These are phyloP conservation scores for Schizopygopsis malacanthus DNA, from an alignment of 2,797 vertebrate species.

Conservation along the genomic window DNA sequence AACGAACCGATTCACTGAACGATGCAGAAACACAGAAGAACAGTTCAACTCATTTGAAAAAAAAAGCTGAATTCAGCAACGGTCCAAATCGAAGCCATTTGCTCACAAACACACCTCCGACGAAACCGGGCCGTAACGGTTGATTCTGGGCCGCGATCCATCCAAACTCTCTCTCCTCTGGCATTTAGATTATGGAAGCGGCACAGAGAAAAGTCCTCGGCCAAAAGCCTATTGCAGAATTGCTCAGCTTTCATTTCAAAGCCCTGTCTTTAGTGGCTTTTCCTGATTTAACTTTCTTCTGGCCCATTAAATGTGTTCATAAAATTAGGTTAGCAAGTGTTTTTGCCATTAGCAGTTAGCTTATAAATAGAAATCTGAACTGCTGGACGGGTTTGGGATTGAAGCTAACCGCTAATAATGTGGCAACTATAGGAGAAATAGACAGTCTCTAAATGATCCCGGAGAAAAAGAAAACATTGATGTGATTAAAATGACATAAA, in stretches of 20 bases:
- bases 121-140: conserved; percentile 33
- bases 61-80: conserved; percentile 75
- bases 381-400: conserved; percentile 18
- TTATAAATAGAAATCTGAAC: conserved; percentile 55
- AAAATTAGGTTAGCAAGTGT: conserved; percentile 56
- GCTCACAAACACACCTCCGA: conserved; percentile 76
- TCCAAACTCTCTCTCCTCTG: conserved; percentile 45
- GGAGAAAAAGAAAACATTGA: conserved; percentile 37
- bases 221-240: conserved; percentile 65
- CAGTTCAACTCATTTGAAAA: conserved; percentile 51
- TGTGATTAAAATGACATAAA: conserved; percentile 53
- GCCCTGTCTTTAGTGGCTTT: conserved; percentile 49
- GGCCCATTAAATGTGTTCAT: conserved; percentile 50
- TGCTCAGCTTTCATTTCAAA: conserved; percentile 59
- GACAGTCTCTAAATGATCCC: conserved; percentile 41
- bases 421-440: conserved; percentile 28
- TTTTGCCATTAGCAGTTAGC: conserved; percentile 55
- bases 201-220: conserved; percentile 46
- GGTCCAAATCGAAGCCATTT: conserved; percentile 75
- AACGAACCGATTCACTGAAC: background rate
- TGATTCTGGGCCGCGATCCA: conserved; percentile 69
- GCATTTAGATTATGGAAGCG: conserved; percentile 48
- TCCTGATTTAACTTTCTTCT: conserved; percentile 48
- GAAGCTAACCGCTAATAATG: conserved; percentile 56
- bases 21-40: background rate